phyloP scores from a whole-genome alignment of 2,888 invertebrate species.

The Chorisops tibialis region DNA sequence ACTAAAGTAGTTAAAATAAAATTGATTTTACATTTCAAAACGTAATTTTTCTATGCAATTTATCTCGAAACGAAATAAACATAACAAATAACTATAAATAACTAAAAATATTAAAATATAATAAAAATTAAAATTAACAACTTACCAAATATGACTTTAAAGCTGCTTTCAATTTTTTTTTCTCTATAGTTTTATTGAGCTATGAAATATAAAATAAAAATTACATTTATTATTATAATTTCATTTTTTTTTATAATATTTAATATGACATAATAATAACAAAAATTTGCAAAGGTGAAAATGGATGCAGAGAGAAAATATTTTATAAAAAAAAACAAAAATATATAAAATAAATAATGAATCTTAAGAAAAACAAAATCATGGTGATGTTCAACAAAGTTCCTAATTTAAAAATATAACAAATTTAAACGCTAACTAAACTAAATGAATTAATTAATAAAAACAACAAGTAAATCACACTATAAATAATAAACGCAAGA shows the following conservation, averaged over 20 bases:
- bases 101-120: conserved; percentile 16
- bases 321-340: not conserved
- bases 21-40: not conserved
- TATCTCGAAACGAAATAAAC: conserved; percentile 10
- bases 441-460: conserved; percentile 17
- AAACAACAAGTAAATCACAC: conserved; percentile 19
- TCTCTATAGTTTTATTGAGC: not conserved
- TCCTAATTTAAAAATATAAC: conserved; percentile 34
- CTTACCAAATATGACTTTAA: no score
- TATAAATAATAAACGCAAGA: not conserved
- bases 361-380: conserved; percentile 21
- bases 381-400: conserved; percentile 40
- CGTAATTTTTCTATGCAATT: not conserved
- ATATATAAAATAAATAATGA: not conserved
- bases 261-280: not conserved
- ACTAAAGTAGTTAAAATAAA: not conserved
- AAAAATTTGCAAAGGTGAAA: not conserved
- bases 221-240: not conserved
- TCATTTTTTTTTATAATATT: not conserved
- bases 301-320: no score
- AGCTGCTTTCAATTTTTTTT: not conserved
- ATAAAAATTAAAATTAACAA: not conserved
- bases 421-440: conserved; percentile 24
- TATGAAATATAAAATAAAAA: not conserved
- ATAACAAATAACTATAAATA: conserved; percentile 7